These are phyloP conservation scores for Griposia aprilina DNA, from an alignment of 2,888 invertebrate species.

Conservation along the genomic window DNA sequence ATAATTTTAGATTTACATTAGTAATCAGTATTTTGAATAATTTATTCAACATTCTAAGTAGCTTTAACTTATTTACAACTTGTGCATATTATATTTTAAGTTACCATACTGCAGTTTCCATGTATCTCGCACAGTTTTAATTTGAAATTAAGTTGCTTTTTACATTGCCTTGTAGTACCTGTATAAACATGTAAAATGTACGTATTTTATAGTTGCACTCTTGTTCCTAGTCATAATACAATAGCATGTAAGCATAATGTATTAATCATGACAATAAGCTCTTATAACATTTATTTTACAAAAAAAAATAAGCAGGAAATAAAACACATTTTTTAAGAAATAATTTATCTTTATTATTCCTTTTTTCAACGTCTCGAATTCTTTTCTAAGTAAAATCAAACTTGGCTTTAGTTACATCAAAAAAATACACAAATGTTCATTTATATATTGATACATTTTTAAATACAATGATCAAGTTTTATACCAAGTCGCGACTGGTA, in stretches of 20 bases:
- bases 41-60: conserved; percentile 60
- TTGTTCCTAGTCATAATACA: conserved; percentile 66
- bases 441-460: conserved; percentile 85
- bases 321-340: conserved; percentile 88
- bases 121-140: conserved; percentile 59
- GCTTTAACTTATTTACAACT: conserved; percentile 52
- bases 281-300: conserved; percentile 46
- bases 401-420: conserved; percentile 90
- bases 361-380: conserved; percentile 88
- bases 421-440: conserved; percentile 89
- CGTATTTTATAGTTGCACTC: conserved; percentile 44
- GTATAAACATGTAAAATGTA: conserved; percentile 35
- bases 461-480: conserved; percentile 80
- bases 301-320: conserved; percentile 70
- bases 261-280: conserved; percentile 70
- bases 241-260: conserved; percentile 63
- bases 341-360: conserved; percentile 90
- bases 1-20: conserved; percentile 65
- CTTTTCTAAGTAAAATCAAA: conserved; percentile 90
- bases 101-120: conserved; percentile 63
- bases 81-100: conserved; percentile 59
- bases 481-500: conserved; percentile 80
- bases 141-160: conserved; percentile 42
- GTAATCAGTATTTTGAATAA: conserved; percentile 68
- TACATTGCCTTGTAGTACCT: conserved; percentile 56